phyloP scores from a whole-genome alignment of 2,797 vertebrate genomes.

The Manis javanica region DNA sequence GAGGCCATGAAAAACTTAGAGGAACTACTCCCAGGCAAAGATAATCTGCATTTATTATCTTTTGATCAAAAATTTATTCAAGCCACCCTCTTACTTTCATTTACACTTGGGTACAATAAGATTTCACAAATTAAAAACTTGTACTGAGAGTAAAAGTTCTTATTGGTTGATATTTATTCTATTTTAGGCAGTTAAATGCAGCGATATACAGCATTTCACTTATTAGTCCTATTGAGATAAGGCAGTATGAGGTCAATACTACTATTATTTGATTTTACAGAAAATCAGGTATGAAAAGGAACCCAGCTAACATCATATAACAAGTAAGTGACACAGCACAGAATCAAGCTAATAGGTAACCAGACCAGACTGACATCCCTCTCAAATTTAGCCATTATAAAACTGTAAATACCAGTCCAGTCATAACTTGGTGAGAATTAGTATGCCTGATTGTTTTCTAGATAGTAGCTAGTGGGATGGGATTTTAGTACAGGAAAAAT shows the following conservation, averaged over 20 bases:
- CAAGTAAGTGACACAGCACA: neutral
- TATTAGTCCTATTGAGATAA: neutral
- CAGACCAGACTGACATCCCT: neutral
- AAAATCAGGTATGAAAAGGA: neutral
- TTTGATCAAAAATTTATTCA: neutral
- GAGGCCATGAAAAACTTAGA: neutral
- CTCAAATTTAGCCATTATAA: neutral
- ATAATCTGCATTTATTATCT: neutral
- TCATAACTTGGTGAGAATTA: neutral
- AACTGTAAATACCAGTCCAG: neutral
- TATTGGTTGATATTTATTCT: neutral
- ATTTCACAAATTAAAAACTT: constrained; percentile 12
- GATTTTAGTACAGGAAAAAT: neutral
- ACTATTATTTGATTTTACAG: neutral
- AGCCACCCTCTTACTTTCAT: neutral
- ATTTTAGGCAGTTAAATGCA: neutral
- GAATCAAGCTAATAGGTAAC: neutral
- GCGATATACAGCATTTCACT: neutral
- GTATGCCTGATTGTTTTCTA: neutral
- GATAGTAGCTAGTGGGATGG: neutral
- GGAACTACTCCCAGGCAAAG: neutral
- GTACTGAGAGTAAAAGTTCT: neutral
- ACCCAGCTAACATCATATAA: neutral
- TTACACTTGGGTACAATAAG: neutral
- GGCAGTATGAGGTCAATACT: neutral